Conservation (phyloP, 1,140 invertebrate genomes). For the Holcopasites calliopsidis region DNA sequence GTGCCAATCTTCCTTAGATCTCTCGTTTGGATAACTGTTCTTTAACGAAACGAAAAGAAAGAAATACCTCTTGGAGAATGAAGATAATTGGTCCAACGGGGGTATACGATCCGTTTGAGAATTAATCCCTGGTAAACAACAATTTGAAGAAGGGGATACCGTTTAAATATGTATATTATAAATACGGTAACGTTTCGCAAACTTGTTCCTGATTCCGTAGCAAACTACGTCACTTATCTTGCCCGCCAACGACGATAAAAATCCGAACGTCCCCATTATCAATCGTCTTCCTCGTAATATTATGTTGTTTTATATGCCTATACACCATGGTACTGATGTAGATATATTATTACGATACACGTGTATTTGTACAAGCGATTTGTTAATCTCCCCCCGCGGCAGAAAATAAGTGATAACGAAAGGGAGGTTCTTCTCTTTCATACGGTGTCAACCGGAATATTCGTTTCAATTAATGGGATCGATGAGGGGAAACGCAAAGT, state of each 20-base stretch:
- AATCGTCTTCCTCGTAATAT: conserved; percentile 42
- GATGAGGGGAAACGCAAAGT: neutral
- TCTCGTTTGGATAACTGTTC: neutral
- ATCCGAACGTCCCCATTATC: conserved; percentile 30
- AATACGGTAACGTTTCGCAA: neutral
- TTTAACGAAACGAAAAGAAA: neutral
- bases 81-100: conserved; percentile 31
- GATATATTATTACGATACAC: neutral
- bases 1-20: conserved; percentile 27
- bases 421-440: conserved; percentile 34
- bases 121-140: neutral
- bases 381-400: neutral
- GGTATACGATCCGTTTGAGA: conserved; percentile 32
- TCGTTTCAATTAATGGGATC: neutral
- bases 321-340: neutral
- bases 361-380: conserved; percentile 13
- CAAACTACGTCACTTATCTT: too few species aligned
- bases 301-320: conserved; percentile 11
- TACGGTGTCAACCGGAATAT: neutral
- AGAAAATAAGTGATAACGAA: conserved; percentile 7
- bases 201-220: too few species aligned
- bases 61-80: too few species aligned
- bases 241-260: neutral
- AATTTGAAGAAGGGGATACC: neutral
- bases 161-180: neutral